phyloP scores from a whole-genome alignment of 2,797 vertebrate genomes.

The Lophotriccus pileatus region DNA sequence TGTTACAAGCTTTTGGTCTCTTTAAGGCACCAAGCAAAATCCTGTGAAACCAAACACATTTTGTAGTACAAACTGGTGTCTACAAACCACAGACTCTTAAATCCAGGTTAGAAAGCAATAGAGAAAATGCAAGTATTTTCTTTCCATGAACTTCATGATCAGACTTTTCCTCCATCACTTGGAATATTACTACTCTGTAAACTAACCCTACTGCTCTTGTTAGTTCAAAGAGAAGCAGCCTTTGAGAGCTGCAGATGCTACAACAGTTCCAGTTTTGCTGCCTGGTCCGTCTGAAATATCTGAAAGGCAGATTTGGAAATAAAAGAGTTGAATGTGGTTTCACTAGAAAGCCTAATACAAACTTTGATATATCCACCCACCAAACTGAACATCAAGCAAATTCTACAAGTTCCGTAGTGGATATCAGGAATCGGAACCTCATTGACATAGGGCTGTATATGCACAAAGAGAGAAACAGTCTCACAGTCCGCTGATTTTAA shows the following conservation, averaged over 20 bases:
- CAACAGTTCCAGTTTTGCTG: not conserved
- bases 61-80: not conserved
- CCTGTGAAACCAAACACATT: not conserved
- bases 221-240: not conserved
- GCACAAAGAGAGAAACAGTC: not conserved
- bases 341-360: not conserved
- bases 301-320: not conserved
- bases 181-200: not conserved
- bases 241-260: not conserved
- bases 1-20: not conserved
- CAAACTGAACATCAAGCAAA: not conserved
- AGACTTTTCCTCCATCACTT: not conserved
- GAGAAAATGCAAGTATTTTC: not conserved
- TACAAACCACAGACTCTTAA: not conserved
- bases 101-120: not conserved
- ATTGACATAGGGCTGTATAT: rapidly evolving
- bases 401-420: not conserved
- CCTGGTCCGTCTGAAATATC: not conserved
- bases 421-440: not conserved
- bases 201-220: not conserved
- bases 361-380: not conserved
- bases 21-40: not conserved
- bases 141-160: not conserved
- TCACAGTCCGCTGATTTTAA: not conserved
- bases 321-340: not conserved